Conservation (phyloP, 2,888 invertebrate species). For the Epinotia ramella region DNA sequence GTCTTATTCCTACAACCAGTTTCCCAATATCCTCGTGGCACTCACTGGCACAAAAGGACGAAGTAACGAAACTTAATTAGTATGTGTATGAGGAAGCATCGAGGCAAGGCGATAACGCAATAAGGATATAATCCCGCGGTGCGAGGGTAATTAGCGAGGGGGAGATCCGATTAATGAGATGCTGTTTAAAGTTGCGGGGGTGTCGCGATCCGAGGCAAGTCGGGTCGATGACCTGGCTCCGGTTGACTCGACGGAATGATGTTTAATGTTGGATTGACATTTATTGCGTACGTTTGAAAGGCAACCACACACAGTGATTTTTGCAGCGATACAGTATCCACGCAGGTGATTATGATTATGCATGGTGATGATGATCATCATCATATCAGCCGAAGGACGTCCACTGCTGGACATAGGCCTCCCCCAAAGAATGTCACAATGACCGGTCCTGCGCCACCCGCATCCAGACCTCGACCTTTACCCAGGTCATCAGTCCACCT, state of each 20-base stretch:
- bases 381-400: too few relatives aligned
- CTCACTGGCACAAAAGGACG: slow-evolving; percentile 2
- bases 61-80: slow-evolving; percentile 35
- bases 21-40: background rate
- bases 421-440: too few relatives aligned
- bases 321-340: too few relatives aligned
- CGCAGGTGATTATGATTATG: too few relatives aligned
- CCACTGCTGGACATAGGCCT: too few relatives aligned
- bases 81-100: slow-evolving; percentile 27
- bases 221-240: background rate
- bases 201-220: slow-evolving; percentile 1
- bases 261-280: background rate
- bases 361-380: too few relatives aligned
- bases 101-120: slow-evolving; percentile 39
- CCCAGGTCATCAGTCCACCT: too few relatives aligned
- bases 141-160: slow-evolving; percentile 40
- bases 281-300: background rate
- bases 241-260: background rate
- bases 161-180: slow-evolving; percentile 43
- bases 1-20: too few relatives aligned
- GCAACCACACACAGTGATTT: too few relatives aligned
- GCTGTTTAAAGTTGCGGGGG: slow-evolving; percentile 38
- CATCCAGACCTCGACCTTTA: too few relatives aligned
- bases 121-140: slow-evolving; percentile 40
- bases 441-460: too few relatives aligned